Evolutionary conservation across 1,140 invertebrate species (phyloP), one percentile per base, ranked within the genome.

Genomic region (Tetragonula clypearis): DNA sequence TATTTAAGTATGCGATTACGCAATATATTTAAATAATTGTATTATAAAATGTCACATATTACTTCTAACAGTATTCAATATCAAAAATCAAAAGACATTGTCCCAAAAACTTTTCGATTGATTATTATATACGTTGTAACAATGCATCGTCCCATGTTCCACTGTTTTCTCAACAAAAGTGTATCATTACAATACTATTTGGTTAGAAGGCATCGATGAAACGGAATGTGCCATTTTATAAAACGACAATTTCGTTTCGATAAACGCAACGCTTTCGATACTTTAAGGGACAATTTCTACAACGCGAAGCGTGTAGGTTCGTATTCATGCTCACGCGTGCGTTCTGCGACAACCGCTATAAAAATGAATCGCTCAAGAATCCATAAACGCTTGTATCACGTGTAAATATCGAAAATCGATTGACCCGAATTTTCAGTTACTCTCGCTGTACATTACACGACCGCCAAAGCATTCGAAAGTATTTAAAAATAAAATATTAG

Each of bases 351-450:
- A 55, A 49, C 49, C 49, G 49, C 17, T 11, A 55, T 74, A 74
- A 74, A 74, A 74, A 74, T 55, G 49, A 53, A 74, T 55, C 72
- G 72, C 12, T 56, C n/a, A 74, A 74, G 49, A 30, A 74, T 55
- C 72, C 49, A 74, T 55, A 19, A 74, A 74, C 0, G 23, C n/a
- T 1, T 4, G 49, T 55, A 74, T 56, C 49, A 55, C 1, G n/a
- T 74, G 72, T 26, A 74, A 74, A 55, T 74, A 74, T 74, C 49
- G 72, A 55, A 74, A 74, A 74, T 74, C 49, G 72, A 74, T 74
- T 19, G 49, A 74, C 49, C n/a, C 4, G 49, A 56, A 26, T 55
- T 55, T 49, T 55, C 23, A 55, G n/a, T 26, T 74, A 74, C n/a
- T 14, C 72, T 53, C 12, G 49, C n/a, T 17, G 49, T 9, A 15